These are phyloP conservation scores for Bombus turneri DNA, from an alignment of 1,140 invertebrate species.

Conservation along the genomic window DNA sequence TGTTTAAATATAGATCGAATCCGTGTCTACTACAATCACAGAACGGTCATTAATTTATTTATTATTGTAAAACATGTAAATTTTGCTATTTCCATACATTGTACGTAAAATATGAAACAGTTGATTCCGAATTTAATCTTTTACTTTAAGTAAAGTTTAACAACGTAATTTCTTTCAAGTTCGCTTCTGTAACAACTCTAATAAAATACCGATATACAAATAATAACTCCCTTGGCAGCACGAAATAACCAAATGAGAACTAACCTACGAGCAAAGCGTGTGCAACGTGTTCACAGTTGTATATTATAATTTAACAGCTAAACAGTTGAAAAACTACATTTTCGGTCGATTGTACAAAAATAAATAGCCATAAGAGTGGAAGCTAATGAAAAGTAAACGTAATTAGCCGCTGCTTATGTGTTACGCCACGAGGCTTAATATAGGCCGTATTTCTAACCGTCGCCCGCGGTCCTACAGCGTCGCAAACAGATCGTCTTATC, in stretches of 20 bases:
- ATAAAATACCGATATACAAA: not conserved
- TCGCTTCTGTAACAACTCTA: not conserved
- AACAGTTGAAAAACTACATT: not conserved
- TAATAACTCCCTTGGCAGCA: not conserved
- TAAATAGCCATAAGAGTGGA: not conserved
- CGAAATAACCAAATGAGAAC: not conserved
- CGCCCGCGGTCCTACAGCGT: too few species aligned
- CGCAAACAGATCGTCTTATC: too few species aligned
- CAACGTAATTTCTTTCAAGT: not conserved
- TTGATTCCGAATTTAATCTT: not conserved
- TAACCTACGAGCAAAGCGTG: not conserved
- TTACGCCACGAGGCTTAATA: not conserved
- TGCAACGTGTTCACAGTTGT: not conserved
- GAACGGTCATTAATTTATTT: not conserved
- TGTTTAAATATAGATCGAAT: not conserved
- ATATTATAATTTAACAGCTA: not conserved
- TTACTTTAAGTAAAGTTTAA: not conserved
- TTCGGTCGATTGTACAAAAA: not conserved
- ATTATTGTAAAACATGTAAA: not conserved
- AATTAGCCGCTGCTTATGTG: slow-evolving; percentile 9
- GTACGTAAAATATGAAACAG: not conserved
- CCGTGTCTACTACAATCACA: too few species aligned
- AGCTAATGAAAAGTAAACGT: slow-evolving; percentile 33
- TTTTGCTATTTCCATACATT: not conserved
- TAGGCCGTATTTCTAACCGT: too few species aligned